Conservation (phyloP, 2,888 invertebrate genomes). For the Agrotis ipsilon region DNA sequence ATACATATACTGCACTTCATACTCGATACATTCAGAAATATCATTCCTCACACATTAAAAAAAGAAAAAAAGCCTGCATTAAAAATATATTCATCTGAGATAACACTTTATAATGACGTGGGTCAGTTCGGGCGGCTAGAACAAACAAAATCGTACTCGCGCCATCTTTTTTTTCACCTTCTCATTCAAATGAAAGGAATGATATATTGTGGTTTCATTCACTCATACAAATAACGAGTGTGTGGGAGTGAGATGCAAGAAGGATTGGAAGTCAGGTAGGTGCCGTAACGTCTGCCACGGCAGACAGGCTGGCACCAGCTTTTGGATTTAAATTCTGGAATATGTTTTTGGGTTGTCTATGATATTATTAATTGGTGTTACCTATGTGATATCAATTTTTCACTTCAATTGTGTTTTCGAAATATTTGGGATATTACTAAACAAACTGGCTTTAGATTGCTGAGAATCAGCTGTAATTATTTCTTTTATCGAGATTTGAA, state of each 20-base stretch:
- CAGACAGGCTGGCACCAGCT: constrained; percentile 88
- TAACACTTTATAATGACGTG: constrained; percentile 90
- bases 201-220: constrained; percentile 58
- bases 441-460: background rate
- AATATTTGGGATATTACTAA: constrained; percentile 4
- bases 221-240: background rate
- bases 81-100: constrained; percentile 89
- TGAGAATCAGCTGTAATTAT: background rate
- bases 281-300: constrained; percentile 85
- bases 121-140: constrained; percentile 89
- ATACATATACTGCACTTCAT: constrained; percentile 77
- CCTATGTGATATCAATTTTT: constrained; percentile 39
- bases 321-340: constrained; percentile 71
- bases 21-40: constrained; percentile 88
- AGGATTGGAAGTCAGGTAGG: constrained; percentile 85
- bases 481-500: background rate
- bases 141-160: constrained; percentile 83
- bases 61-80: constrained; percentile 77
- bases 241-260: constrained; percentile 71
- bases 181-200: constrained; percentile 73
- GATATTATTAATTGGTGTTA: constrained; percentile 63
- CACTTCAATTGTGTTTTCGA: constrained; percentile 24
- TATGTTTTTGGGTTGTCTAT: constrained; percentile 68
- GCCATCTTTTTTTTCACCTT: constrained; percentile 73
- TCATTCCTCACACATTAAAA: constrained; percentile 87